phyloP scores from a whole-genome alignment of 1,140 invertebrate species.

The Sycophila sp. region DNA sequence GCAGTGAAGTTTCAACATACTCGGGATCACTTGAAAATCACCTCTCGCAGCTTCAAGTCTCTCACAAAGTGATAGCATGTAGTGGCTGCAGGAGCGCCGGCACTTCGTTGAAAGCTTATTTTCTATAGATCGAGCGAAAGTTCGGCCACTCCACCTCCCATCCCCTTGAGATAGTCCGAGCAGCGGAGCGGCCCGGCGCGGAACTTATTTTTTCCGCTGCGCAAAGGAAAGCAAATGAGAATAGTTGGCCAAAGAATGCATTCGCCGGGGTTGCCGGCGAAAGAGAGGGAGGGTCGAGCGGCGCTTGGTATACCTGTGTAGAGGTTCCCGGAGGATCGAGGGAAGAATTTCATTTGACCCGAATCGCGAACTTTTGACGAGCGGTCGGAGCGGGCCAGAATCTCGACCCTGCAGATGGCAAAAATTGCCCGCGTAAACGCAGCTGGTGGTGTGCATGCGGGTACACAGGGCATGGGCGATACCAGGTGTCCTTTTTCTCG shows the following conservation, averaged over 20 bases:
- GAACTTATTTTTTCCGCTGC: slow-evolving; percentile 5
- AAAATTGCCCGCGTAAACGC: neutral
- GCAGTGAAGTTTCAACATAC: too few relatives aligned
- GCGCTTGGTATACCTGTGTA: too few relatives aligned
- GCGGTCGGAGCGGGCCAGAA: too few relatives aligned
- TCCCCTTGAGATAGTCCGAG: too few relatives aligned
- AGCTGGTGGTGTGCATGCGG: neutral
- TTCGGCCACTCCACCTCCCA: neutral
- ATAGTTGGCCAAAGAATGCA: slow-evolving; percentile 34
- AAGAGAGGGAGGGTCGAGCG: too few relatives aligned
- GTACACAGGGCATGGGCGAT: neutral
- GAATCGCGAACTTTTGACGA: slow-evolving; percentile 5
- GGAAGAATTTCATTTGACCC: slow-evolving; percentile 33
- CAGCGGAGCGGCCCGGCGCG: too few relatives aligned
- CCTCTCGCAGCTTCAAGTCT: neutral
- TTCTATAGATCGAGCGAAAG: neutral
- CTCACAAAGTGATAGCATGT: too few relatives aligned
- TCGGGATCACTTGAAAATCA: neutral
- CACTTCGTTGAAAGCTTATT: neutral
- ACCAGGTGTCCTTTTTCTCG: neutral
- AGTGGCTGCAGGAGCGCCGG: neutral
- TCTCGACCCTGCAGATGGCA: neutral
- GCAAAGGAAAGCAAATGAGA: slow-evolving; percentile 24
- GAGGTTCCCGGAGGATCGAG: neutral
- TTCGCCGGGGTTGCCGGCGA: neutral